phyloP scores from a whole-genome alignment of 1,140 invertebrate genomes.

The Sycobia sp. region DNA sequence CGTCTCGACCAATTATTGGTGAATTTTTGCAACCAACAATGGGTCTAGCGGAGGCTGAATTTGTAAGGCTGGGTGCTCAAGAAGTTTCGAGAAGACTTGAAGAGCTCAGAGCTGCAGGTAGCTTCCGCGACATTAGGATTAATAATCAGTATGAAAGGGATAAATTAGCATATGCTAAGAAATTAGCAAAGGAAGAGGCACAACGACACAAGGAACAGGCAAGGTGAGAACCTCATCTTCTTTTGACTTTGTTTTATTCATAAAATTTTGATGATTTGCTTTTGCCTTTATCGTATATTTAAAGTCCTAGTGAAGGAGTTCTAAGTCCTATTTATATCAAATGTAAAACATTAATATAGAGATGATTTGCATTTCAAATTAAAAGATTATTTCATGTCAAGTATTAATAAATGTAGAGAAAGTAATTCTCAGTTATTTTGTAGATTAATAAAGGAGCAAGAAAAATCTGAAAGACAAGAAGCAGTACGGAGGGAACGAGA shows the following conservation, averaged over 20 bases:
- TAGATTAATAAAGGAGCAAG: slow-evolving; percentile 76
- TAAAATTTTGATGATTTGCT: too few relatives aligned
- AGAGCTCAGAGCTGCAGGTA: slow-evolving; percentile 62
- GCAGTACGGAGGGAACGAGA: slow-evolving; percentile 77
- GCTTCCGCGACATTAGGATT: slow-evolving; percentile 51
- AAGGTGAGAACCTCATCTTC: slow-evolving; percentile 46
- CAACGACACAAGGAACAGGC: slow-evolving; percentile 67
- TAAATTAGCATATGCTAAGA: slow-evolving; percentile 66
- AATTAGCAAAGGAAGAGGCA: slow-evolving; percentile 64
- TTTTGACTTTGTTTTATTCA: too few relatives aligned
- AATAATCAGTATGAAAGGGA: slow-evolving; percentile 64
- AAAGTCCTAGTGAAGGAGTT: too few relatives aligned
- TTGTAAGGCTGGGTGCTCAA: slow-evolving; percentile 58
- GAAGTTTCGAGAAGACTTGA: slow-evolving; percentile 65
- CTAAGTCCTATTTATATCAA: too few relatives aligned
- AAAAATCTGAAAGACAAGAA: slow-evolving; percentile 79
- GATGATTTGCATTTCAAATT: too few relatives aligned
- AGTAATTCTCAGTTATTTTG: too few relatives aligned
- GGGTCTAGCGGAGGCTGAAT: slow-evolving; percentile 58
- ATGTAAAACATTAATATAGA: too few relatives aligned
- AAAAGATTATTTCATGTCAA: too few relatives aligned
- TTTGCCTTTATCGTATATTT: too few relatives aligned
- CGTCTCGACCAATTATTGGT: slow-evolving; percentile 83
- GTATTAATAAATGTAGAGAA: too few relatives aligned
- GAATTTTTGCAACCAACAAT: slow-evolving; percentile 79